Percentiles rank a stretch among this genome's conserved stretches.
These are phyloP conservation scores for Drosophila mimetica DNA, from an alignment of 2,888 invertebrate species.

Conservation along the genomic window DNA sequence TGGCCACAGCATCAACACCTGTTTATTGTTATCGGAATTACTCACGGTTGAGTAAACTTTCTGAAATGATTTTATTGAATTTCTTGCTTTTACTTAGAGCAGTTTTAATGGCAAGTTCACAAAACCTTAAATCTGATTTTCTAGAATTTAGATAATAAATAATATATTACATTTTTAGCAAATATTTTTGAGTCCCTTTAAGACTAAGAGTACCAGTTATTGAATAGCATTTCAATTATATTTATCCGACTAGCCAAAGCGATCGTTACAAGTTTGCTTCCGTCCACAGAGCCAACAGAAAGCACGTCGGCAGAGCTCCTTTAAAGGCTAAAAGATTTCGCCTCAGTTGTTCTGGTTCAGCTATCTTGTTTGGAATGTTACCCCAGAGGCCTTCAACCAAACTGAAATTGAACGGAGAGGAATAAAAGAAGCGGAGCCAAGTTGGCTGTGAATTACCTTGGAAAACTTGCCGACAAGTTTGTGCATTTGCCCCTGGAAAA, in stretches of 20 bases:
- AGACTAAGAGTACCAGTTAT: not conserved
- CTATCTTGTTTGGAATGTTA: slow-evolving; percentile 66
- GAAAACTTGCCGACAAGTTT: slow-evolving; percentile 67
- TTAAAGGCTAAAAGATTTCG: slow-evolving; percentile 60
- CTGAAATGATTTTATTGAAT: not conserved
- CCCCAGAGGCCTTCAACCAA: slow-evolving; percentile 58
- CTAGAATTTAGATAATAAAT: no score
- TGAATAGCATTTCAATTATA: not conserved
- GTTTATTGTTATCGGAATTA: not conserved
- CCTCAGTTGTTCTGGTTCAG: slow-evolving; percentile 54
- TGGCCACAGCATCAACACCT: not conserved
- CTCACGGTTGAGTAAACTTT: not conserved
- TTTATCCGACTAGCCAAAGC: not conserved
- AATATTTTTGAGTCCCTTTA: no score
- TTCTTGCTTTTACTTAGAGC: not conserved
- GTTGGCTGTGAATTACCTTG: slow-evolving; percentile 55
- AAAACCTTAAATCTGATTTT: no score
- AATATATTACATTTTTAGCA: no score
- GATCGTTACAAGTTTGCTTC: not conserved
- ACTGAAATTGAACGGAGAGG: slow-evolving; percentile 39
- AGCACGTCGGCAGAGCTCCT: slow-evolving; percentile 22
- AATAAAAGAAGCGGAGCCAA: slow-evolving; percentile 32
- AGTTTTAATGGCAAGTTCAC: no score
- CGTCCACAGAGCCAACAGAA: slow-evolving; percentile 13
- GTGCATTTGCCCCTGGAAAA: slow-evolving; percentile 50